Base-by-base conservation (phyloP, 2,797 vertebrate species). In the Nannoperca obscura region DNA sequence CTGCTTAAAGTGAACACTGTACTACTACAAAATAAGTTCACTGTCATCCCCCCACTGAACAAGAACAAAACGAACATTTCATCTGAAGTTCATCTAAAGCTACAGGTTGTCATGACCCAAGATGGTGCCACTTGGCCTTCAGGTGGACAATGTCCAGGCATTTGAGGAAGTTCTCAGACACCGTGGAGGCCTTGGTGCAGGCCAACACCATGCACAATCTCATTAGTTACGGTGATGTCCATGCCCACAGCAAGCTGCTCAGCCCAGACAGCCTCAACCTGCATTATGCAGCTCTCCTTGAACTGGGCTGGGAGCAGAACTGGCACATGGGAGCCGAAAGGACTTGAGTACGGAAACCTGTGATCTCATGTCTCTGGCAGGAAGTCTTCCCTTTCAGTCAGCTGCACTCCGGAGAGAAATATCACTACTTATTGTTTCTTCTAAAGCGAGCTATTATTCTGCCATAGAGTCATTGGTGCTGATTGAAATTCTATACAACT, bases 321-420 rank as follows among this genome's bases (percentile, higher is more conserved):
- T 64, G 80, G 65, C 58, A 67, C 32, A 24, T 12, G 19, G 64
- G 58, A 55, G 55, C n/a, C 55, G 32, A 55, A 64, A 53, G 49
- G 22, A 34, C 12, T 59, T 7, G 7, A 71, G 27, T 34, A 53
- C 22, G 38, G 55, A 83, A 62, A 75, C 30, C 76, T 71, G 59
- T 77, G 76, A 82, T 69, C 58, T 80, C 74, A 80, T 57, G 53
- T 42, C 36, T 52, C 53, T 71, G 54, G 76, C 52, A 69, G 60
- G 59, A 69, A 50, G 46, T 62, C n/a, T 62, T 53, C 30, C 20
- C 44, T 62, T 74, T 74, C 4, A 54, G 20, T 70, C 52, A 27
- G 22, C 34, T n/a, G 30, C 61, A 47, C 24, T 7, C 2, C 52
- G 38, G 7, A 59, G n/a, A 65, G 42, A 52, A 74, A 40, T 58